Conservation (phyloP, 2,113 vertebrate genomes). For the Vidua chalybeata region DNA sequence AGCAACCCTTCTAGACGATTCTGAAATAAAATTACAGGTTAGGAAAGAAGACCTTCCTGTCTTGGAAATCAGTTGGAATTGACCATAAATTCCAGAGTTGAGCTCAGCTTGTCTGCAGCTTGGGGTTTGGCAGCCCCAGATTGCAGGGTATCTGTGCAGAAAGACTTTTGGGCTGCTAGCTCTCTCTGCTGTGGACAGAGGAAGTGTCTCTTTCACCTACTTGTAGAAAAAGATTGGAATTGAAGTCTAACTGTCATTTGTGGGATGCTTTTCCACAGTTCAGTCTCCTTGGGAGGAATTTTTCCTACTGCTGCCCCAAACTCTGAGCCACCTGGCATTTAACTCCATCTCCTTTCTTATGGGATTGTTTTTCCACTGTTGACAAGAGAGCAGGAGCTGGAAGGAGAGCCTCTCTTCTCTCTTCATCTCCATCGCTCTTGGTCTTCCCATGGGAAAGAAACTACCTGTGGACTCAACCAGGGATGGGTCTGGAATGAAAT, state of each 20-base stretch:
- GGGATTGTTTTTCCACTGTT: neutral
- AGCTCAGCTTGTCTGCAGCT: neutral
- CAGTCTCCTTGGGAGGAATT: neutral
- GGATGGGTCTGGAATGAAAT: neutral
- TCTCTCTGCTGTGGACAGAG: neutral
- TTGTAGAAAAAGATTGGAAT: neutral
- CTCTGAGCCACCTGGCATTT: neutral
- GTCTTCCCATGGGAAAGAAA: neutral
- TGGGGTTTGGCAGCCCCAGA: accelerated
- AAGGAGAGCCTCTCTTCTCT: neutral
- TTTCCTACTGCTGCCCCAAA: neutral
- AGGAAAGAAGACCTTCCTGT: neutral
- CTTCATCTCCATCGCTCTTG: neutral
- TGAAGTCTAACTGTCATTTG: neutral
- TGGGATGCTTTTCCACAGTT: neutral
- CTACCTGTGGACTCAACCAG: neutral
- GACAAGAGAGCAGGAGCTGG: neutral
- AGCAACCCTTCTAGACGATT: neutral
- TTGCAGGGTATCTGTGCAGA: neutral
- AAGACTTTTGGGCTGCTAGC: neutral
- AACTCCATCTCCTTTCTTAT: neutral
- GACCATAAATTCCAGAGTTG: accelerated
- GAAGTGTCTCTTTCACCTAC: neutral
- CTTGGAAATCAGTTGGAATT: neutral
- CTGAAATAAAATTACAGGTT: neutral